Conservation (phyloP, 2,797 vertebrate genomes). For the Hapalemur alaotrensis region DNA sequence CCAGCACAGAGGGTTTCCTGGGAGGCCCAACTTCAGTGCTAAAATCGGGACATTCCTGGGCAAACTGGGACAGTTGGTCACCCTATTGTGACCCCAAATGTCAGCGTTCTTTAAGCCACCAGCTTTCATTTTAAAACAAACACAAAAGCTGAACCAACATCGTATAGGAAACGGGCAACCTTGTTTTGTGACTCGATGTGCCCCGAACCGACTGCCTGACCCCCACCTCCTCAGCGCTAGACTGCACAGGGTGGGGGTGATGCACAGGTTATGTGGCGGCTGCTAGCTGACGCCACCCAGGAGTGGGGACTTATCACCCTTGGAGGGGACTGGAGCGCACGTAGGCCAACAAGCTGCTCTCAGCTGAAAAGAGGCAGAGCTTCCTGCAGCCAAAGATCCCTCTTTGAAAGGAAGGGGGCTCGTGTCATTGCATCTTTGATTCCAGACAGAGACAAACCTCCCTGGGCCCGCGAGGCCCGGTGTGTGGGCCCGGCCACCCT, state of each 20-base stretch:
- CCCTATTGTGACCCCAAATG: background rate
- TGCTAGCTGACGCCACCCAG: fast-evolving
- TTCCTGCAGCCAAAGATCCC: background rate
- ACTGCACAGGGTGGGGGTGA: background rate
- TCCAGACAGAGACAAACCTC: background rate
- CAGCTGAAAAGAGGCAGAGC: background rate
- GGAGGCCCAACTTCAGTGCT: background rate
- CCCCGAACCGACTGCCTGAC: background rate
- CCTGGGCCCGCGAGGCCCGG: background rate
- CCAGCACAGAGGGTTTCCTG: background rate
- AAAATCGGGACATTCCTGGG: background rate
- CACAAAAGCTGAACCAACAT: background rate
- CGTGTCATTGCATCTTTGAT: background rate
- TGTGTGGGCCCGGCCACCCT: fast-evolving
- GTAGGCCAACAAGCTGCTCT: background rate
- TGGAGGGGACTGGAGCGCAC: background rate
- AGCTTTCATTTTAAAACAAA: background rate
- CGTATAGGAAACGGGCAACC: background rate
- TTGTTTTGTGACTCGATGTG: background rate
- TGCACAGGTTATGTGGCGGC: fast-evolving
- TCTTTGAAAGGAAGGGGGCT: background rate
- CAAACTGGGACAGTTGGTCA: background rate
- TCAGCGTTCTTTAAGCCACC: background rate
- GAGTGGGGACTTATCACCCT: background rate
- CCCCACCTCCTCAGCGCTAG: background rate